Conservation (phyloP, 2,797 vertebrate species). For the Brotogeris chrysoptera region DNA sequence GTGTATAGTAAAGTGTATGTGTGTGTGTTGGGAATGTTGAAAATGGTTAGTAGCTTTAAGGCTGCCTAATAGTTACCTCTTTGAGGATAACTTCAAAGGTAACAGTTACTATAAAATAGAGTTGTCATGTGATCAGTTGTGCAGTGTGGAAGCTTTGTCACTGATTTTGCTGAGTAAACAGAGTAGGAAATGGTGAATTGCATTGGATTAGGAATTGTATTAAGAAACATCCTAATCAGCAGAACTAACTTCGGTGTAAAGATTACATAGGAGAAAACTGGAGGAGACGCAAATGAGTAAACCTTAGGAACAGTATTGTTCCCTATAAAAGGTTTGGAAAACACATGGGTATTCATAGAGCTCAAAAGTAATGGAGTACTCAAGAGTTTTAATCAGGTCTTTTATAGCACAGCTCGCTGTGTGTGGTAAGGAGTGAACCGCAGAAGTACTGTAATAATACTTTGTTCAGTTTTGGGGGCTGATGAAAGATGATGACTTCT, state of each 20-base stretch:
- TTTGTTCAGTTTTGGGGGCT: slow-evolving; percentile 26
- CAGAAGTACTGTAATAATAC: neutral
- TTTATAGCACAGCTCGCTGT: neutral
- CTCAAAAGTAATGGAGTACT: neutral
- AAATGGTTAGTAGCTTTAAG: neutral
- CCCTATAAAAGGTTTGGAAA: neutral
- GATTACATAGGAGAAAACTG: neutral
- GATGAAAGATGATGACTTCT: neutral
- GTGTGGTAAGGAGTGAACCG: slow-evolving; percentile 15
- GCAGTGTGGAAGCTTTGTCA: neutral
- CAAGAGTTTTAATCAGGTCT: neutral
- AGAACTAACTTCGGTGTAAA: neutral
- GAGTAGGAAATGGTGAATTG: neutral
- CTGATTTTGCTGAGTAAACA: neutral
- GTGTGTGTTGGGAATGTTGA: neutral
- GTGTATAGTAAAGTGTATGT: neutral
- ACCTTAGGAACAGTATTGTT: neutral
- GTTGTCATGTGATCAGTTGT: neutral
- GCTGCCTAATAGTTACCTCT: neutral
- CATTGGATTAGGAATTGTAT: neutral
- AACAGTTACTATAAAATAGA: neutral
- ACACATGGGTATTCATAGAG: neutral
- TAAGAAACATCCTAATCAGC: neutral
- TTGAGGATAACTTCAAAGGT: neutral
- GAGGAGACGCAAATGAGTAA: neutral